These are phyloP conservation scores for Lepus townsendii DNA, from an alignment of 2,797 vertebrate species.

Conservation along the genomic window DNA sequence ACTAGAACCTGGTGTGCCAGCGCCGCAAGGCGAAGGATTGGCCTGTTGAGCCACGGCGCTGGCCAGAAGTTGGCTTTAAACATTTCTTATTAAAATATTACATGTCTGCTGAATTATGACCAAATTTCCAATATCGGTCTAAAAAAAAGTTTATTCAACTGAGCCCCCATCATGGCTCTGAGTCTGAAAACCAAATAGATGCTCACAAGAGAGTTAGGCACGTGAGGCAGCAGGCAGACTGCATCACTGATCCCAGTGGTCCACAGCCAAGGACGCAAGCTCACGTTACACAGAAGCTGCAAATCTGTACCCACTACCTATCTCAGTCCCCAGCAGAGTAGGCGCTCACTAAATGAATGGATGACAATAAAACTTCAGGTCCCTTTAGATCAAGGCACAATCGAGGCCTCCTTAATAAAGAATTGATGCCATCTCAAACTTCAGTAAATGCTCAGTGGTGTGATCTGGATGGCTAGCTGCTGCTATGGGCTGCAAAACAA, in stretches of 20 bases:
- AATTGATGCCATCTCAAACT: background rate
- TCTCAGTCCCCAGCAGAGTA: background rate
- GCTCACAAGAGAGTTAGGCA: conserved; percentile 8
- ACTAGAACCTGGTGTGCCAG: too few relatives aligned
- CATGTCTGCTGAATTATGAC: conserved; percentile 18
- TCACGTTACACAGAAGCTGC: conserved; percentile 25
- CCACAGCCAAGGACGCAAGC: background rate
- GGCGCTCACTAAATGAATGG: background rate
- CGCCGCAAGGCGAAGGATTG: too few relatives aligned
- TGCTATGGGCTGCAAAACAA: background rate
- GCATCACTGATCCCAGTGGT: conserved; percentile 1
- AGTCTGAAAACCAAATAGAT: conserved; percentile 59
- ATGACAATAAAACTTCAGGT: background rate
- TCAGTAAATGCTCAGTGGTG: background rate
- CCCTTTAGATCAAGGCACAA: background rate
- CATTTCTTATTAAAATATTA: conserved; percentile 32
- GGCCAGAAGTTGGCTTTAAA: conserved; percentile 36
- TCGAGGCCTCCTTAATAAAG: background rate
- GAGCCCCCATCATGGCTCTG: conserved; percentile 31
- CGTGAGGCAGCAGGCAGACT: background rate
- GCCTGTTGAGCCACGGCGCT: too few relatives aligned
- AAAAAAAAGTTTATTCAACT: conserved; percentile 59
- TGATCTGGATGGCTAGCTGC: background rate
- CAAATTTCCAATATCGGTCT: conserved; percentile 54
- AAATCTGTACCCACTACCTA: background rate